Base-by-base conservation (phyloP, 1,140 invertebrate genomes). In the Ooceraea biroi region DNA sequence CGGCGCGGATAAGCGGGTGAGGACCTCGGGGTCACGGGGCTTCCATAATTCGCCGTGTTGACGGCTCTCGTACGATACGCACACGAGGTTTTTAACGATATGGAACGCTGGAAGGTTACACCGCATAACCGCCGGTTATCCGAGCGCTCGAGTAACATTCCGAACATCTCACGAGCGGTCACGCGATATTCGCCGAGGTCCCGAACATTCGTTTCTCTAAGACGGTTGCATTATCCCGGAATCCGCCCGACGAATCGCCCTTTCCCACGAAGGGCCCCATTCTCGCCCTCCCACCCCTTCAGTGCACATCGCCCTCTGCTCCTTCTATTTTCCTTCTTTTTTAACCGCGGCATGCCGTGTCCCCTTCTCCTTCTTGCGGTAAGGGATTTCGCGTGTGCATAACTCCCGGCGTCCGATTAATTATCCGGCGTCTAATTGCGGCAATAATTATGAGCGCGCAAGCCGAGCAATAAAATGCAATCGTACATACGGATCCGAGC, bases 401-500 rank as follows among this genome's bases (percentile, higher is more conserved):
- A 73, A 89, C 78, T 91, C 87, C 76, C 58, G 83, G 82, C 55
- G 61, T 71, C 82, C 91, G 89, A 92, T 92, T 92, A 92, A 92
- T 92, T 89, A 90, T 87, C 65, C 44, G 68, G 19, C 60, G 30
- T 84, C 86, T 92, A 90, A 92, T 92, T 90, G 88, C 88, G 22
- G 60, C 84, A 83, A 90, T 91, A 91, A 92, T 91, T 90, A 91
- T 86, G 76, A 85, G 69, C 71, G 69, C 82, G 85, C 86, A 87
- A 83, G 12, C 71, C 58, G 83, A 76, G 88, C 63, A 69, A 71
- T 85, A 66, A 85, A 87, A 80, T 41, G 48, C 84, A 77, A 84
- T 72, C 52, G 52, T 41, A 48, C 36, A 25, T 46, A 65, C 41
- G 68, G 10, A 60, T 46, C n/a, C 22, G n/a, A 72, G 41, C 12